Base-by-base conservation (phyloP, 2,797 vertebrate genomes). In the Spheniscus humboldti region DNA sequence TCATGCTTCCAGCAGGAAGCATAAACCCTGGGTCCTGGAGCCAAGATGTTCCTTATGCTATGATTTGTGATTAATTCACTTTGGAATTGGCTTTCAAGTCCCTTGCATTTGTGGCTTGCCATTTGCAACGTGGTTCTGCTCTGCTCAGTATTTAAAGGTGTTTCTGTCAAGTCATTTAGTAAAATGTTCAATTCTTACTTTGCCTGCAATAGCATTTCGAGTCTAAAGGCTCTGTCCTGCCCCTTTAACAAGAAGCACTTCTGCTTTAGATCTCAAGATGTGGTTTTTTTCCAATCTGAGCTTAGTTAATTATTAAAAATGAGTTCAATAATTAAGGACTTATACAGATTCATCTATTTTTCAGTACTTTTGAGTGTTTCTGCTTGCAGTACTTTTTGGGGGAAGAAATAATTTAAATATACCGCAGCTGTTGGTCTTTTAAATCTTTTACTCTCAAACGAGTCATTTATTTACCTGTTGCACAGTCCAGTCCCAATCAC, bases 281-380 rank as follows among this genome's bases (percentile, higher is more conserved):
- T 62, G 35, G 0, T 17, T 60, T 67, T 79, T 89, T 90, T 35
- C n/a, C 41, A 88, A 55, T 50, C 73, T 2, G 1, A 90, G 22
- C 25, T 75, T 72, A 92, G 47, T 97, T 96, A 97, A 94, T 97
- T 94, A 97, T 97, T 96, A 90, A 97, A 96, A 96, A 92, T 89
- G 3, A 94, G 31, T 78, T 97, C 71, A 97, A 95, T 96, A 96
- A 97, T 96, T 95, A 82, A 97, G 89, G 52, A 81, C 66, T 94
- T 93, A 75, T 37, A 86, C 56, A 90, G 82, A 91, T 81, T 96
- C 88, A 96, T 97, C 55, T 80, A 93, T 97, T 96, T 97, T 96
- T 96, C 68, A 97, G 24, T 52, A 93, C 73, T 94, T 95, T 74
- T 57, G 91, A 96, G 68, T 82, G 73, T 94, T 96, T 89, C 77